Evolutionary conservation across 2,888 invertebrate species (phyloP), one percentile per base, ranked within the genome.

Genomic region (Diabrotica balteata): DNA sequence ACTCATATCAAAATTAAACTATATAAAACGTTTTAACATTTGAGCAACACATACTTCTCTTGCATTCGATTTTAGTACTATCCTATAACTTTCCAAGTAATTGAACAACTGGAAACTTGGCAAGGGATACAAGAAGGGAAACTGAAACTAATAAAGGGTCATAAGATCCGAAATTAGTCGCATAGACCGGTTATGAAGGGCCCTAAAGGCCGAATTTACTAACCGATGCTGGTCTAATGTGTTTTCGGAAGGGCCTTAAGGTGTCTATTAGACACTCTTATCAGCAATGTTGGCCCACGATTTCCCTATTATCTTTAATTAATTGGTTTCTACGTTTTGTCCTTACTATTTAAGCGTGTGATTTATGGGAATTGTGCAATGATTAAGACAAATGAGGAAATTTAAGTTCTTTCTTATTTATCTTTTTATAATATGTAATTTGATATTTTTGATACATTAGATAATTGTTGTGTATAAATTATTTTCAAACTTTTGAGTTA

Each of bases 141-240:
- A 47, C 47, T 47, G 47, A 47, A 47, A 8, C 47, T 10, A 8
- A 47, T 47, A 47, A 47, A 47, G 47, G 47, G 10, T 6, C 10
- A 47, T 47, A 47, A 47, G 47, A 47, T 47, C 10, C 47, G 10
- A 47, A 47, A 47, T 47, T 47, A 47, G 47, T 47, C 47, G 47
- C 8, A 10, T 47, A 47, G 8, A 47, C 47, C 47, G 47, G 47
- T 47, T 47, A 47, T 47, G 47, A 47, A 47, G 47, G 47, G 10
- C 47, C 10, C 47, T 47, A 47, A 47, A 47, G 47, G 10, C 47
- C 47, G 47, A 47, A 47, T 47, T 47, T 47, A 47, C 47, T 47
- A 47, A 47, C 47, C 47, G 47, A 47, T 10, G 47, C 47, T 47
- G 47, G 47, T 47, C 47, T 47, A 47, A 47, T 47, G 47, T 47